These are phyloP conservation scores for Gallirallus australis DNA, from an alignment of 2,797 vertebrate species.

Conservation along the genomic window DNA sequence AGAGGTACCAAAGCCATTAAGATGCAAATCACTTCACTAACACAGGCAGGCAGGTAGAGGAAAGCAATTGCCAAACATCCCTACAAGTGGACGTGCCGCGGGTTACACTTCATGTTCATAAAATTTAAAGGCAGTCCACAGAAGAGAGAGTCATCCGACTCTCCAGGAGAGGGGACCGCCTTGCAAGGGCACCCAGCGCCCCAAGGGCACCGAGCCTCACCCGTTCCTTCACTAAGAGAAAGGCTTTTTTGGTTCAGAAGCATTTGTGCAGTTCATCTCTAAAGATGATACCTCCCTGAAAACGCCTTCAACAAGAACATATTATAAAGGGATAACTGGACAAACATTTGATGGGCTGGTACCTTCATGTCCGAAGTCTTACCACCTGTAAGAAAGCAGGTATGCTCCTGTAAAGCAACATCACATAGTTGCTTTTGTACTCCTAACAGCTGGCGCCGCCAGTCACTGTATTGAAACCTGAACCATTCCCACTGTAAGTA, in stretches of 20 bases:
- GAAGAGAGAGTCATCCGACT: fast-evolving
- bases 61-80: neutral
- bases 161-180: neutral
- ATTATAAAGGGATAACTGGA: neutral
- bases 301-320: neutral
- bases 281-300: neutral
- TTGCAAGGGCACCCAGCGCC: neutral
- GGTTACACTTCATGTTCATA: neutral
- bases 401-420: neutral
- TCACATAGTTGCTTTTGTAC: neutral
- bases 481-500: neutral
- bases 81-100: fast-evolving
- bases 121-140: fast-evolving
- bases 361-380: neutral
- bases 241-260: neutral
- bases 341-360: neutral
- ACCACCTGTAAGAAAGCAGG: neutral
- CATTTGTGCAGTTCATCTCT: neutral
- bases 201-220: neutral
- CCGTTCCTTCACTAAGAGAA: neutral
- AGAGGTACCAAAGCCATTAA: neutral
- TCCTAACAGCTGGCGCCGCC: neutral
- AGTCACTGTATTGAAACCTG: neutral
- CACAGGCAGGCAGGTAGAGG: neutral
- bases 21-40: neutral